Conservation (phyloP, 2,113 vertebrate genomes). For the Gymnocephalus cernua region DNA sequence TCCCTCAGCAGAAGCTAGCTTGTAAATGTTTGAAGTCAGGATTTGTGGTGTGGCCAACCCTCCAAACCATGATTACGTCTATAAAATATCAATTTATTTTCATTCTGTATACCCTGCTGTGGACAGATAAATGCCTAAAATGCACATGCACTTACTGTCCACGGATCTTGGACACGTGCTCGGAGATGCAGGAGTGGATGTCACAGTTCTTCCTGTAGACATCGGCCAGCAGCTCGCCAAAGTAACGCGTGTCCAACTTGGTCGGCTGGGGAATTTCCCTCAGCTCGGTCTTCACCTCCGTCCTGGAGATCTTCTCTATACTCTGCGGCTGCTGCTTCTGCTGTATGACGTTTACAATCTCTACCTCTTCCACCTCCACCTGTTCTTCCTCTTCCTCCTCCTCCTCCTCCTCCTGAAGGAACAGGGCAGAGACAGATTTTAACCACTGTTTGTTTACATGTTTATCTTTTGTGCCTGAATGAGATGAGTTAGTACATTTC, state of each 20-base stretch:
- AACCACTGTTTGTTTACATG: neutral
- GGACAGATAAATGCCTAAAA: neutral
- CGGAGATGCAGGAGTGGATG: slow-evolving; percentile 89
- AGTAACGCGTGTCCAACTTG: slow-evolving; percentile 94
- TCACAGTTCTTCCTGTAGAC: slow-evolving; percentile 92
- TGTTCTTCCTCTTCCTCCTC: slow-evolving; percentile 30
- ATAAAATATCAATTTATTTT: neutral
- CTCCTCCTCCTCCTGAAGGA: slow-evolving; percentile 34
- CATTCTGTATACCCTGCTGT: neutral
- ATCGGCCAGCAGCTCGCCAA: slow-evolving; percentile 95
- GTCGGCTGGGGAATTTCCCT: slow-evolving; percentile 22
- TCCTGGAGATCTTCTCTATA: slow-evolving; percentile 34
- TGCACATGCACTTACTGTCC: slow-evolving; percentile 82
- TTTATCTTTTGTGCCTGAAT: neutral
- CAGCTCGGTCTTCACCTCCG: slow-evolving; percentile 45
- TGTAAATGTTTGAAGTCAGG: neutral
- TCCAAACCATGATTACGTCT: neutral
- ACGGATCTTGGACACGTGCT: slow-evolving; percentile 92
- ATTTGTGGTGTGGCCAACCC: neutral
- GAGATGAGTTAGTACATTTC: neutral
- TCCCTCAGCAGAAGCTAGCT: neutral
- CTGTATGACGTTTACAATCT: slow-evolving; percentile 64
- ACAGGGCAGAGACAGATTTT: neutral
- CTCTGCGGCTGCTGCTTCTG: slow-evolving; percentile 1
- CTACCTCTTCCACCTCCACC: slow-evolving; percentile 66